phyloP scores from a whole-genome alignment of 2,888 invertebrate genomes.

The Drosophila picticornis region DNA sequence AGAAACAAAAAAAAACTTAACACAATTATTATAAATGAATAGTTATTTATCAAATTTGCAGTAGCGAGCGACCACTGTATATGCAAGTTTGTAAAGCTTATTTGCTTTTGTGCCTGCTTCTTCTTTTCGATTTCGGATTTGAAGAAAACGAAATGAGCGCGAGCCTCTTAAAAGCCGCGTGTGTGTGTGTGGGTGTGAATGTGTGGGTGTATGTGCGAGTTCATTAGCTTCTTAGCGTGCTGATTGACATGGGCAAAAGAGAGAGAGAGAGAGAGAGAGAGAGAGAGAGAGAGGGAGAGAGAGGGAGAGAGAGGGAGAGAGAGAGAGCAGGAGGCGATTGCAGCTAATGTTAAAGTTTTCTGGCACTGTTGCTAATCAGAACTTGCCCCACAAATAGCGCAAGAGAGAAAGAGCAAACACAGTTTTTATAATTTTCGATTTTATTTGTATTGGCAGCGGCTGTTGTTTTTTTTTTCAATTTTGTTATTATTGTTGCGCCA shows the following conservation, averaged over 20 bases:
- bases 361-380: constrained; percentile 70
- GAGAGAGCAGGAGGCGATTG: constrained; percentile 10
- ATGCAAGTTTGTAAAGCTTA: constrained; percentile 32
- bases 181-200: background rate
- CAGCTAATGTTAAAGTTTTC: background rate
- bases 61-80: constrained; percentile 1
- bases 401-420: constrained; percentile 45
- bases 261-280: background rate
- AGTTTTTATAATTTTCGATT: constrained; percentile 41
- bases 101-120: constrained; percentile 30
- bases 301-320: no score
- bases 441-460: constrained; percentile 33
- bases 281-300: constrained; percentile 1
- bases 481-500: constrained; percentile 15
- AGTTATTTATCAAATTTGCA: background rate
- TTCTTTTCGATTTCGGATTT: constrained; percentile 24
- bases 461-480: constrained; percentile 1
- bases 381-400: constrained; percentile 56
- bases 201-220: constrained; percentile 45
- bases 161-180: constrained; percentile 24
- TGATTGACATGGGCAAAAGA: constrained; percentile 1
- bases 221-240: constrained; percentile 61
- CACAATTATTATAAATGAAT: background rate
- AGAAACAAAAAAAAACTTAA: background rate
- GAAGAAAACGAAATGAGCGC: constrained; percentile 55